phyloP scores from a whole-genome alignment of 2,888 invertebrate species.

The Microchrysa polita region DNA sequence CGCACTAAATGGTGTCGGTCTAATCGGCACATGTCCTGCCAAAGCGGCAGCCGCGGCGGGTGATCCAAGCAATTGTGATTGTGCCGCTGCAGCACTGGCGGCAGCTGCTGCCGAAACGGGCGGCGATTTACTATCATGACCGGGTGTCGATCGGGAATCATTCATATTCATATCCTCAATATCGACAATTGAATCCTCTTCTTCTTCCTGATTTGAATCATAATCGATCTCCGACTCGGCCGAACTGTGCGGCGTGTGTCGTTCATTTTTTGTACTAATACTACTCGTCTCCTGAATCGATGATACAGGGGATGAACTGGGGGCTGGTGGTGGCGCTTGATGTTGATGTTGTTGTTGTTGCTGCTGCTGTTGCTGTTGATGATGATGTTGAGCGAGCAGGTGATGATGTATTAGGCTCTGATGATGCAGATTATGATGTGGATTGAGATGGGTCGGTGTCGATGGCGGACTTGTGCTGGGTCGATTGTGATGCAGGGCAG shows the following conservation, averaged over 20 bases:
- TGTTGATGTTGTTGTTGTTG: neutral
- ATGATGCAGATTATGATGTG: constrained; percentile 47
- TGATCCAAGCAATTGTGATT: constrained; percentile 58
- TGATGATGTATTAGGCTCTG: constrained; percentile 29
- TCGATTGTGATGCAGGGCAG: constrained; percentile 37
- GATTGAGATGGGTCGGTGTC: constrained; percentile 43
- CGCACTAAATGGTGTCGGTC: constrained; percentile 81
- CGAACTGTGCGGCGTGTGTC: constrained; percentile 63
- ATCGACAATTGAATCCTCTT: constrained; percentile 76
- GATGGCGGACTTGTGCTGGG: constrained; percentile 43
- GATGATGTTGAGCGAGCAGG: constrained; percentile 46
- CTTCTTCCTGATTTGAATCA: constrained; percentile 61
- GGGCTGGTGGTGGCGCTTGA: constrained; percentile 13
- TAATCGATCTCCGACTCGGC: constrained; percentile 64
- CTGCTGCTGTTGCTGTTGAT: neutral
- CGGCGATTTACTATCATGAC: constrained; percentile 61
- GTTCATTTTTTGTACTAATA: constrained; percentile 60
- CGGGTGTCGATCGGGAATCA: constrained; percentile 65
- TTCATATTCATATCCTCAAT: constrained; percentile 77
- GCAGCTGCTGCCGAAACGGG: constrained; percentile 19
- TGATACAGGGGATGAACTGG: constrained; percentile 48
- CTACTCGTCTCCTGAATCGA: constrained; percentile 53
- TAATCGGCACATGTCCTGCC: constrained; percentile 71
- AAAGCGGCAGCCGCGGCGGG: constrained; percentile 61
- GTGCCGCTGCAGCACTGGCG: constrained; percentile 55